Evolutionary conservation across 2,113 vertebrate species (phyloP).

Genomic region (Poecilia latipinna): DNA sequence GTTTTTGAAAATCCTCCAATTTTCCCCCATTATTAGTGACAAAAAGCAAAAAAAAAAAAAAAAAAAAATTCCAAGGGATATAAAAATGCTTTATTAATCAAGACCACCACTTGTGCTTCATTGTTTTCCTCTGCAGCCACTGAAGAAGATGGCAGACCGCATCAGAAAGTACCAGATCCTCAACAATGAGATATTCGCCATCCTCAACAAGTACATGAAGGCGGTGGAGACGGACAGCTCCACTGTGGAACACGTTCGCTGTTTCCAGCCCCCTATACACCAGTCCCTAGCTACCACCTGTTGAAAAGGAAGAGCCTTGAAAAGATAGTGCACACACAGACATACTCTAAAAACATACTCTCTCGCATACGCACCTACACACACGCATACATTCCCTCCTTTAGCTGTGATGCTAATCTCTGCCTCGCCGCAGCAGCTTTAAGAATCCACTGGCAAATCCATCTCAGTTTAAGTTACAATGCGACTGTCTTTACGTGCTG

Average conservation of each 20-base stretch:
- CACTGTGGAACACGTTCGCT: conserved; percentile 97
- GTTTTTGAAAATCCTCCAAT: no score
- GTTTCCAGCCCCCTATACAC: conserved; percentile 99
- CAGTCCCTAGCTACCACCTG: conserved; percentile 98
- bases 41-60: not conserved
- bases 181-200: conserved; percentile 99
- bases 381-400: conserved; percentile 21
- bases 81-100: not conserved
- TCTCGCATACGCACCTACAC: conserved; percentile 18
- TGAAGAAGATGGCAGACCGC: conserved; percentile 99
- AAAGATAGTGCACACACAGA: conserved; percentile 28
- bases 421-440: conserved; percentile 48
- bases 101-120: not conserved
- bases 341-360: conserved; percentile 15
- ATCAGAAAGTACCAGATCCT: conserved; percentile 99
- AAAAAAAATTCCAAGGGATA: not conserved
- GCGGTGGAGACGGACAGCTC: conserved; percentile 98
- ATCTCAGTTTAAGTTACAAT: conserved; percentile 35
- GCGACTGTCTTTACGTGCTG: conserved; percentile 55
- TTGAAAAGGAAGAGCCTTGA: conserved; percentile 74
- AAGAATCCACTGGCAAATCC: conserved; percentile 48
- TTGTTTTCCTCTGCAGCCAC: conserved; percentile 80
- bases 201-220: conserved; percentile 99
- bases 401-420: conserved; percentile 59
- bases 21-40: not conserved